Evolutionary conservation across 2,888 invertebrate genomes (phyloP).

Genomic region (Alviniconcha strummeri): DNA sequence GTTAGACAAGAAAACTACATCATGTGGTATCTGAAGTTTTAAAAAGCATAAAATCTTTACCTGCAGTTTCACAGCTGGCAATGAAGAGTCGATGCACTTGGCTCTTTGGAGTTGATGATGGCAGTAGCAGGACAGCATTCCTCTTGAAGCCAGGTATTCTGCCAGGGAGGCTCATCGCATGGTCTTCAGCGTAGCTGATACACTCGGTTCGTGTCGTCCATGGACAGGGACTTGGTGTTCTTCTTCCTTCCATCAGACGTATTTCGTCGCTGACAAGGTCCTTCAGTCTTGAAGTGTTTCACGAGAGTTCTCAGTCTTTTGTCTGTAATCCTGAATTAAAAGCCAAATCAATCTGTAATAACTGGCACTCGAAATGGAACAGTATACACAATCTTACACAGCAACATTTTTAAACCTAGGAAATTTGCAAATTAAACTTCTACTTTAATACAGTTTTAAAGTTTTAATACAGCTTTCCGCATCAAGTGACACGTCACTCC

Average conservation of each 20-base stretch:
- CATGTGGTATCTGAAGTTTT: no score
- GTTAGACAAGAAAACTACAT: no score
- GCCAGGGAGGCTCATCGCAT: slow-evolving; percentile 39
- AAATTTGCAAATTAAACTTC: no score
- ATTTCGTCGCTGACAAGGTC: neutral
- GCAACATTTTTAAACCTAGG: no score
- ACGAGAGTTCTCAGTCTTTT: neutral
- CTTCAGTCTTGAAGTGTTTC: neutral
- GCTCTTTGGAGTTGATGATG: neutral
- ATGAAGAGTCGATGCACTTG: neutral
- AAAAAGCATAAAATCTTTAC: no score
- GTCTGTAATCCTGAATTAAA: no score
- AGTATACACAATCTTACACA: no score
- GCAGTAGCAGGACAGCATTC: neutral
- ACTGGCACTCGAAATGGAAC: no score
- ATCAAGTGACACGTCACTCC: no score
- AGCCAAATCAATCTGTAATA: no score
- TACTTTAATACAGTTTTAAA: no score
- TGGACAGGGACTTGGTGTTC: slow-evolving; percentile 1
- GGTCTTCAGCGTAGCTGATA: slow-evolving; percentile 35
- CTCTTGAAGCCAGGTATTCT: slow-evolving; percentile 27
- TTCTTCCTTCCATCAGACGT: slow-evolving; percentile 16
- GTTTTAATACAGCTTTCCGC: no score
- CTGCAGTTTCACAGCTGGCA: neutral
- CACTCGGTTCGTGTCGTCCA: slow-evolving; percentile 28